A percentile compares a stretch with the other conserved stretches of the same genome.
Conservation (phyloP, 2,888 invertebrate genomes). For the Andrena camellia region DNA sequence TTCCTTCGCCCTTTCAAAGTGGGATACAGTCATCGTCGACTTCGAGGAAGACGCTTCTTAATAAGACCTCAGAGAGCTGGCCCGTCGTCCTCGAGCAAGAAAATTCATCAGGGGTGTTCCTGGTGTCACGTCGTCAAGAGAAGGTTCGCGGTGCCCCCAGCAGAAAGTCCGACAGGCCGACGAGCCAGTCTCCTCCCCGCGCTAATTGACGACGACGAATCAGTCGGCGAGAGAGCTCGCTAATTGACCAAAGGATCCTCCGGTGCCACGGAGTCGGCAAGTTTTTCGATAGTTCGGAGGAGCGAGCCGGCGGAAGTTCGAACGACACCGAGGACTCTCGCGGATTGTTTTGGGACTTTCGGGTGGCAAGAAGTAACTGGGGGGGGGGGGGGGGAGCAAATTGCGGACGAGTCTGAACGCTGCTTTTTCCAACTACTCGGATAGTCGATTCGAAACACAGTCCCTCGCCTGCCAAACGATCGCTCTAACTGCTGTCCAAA, state of each 20-base stretch:
- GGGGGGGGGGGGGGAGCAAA: too few species aligned
- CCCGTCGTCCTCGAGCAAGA: neutral
- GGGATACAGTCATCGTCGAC: neutral
- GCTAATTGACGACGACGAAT: slow-evolving; percentile 53
- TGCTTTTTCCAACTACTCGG: neutral
- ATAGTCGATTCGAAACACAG: neutral
- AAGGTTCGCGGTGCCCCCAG: neutral
- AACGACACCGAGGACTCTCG: slow-evolving; percentile 30
- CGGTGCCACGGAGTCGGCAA: slow-evolving; percentile 29
- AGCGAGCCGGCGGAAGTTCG: slow-evolving; percentile 44
- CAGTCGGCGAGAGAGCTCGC: slow-evolving; percentile 19
- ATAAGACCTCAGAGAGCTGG: neutral
- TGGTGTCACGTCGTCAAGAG: neutral
- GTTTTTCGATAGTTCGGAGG: slow-evolving; percentile 69
- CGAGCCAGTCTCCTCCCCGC: slow-evolving; percentile 2
- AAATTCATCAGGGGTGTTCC: neutral
- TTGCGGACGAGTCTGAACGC: neutral
- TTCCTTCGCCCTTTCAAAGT: too few species aligned
- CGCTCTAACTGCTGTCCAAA: neutral
- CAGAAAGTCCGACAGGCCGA: neutral
- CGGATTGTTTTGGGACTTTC: slow-evolving; percentile 33
- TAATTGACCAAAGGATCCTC: slow-evolving; percentile 68
- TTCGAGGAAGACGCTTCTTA: neutral
- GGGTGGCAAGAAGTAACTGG: slow-evolving; percentile 21
- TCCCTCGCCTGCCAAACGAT: neutral